Evolutionary conservation across 2,888 invertebrate genomes (phyloP).

Genomic region (Drosophila incognita): DNA sequence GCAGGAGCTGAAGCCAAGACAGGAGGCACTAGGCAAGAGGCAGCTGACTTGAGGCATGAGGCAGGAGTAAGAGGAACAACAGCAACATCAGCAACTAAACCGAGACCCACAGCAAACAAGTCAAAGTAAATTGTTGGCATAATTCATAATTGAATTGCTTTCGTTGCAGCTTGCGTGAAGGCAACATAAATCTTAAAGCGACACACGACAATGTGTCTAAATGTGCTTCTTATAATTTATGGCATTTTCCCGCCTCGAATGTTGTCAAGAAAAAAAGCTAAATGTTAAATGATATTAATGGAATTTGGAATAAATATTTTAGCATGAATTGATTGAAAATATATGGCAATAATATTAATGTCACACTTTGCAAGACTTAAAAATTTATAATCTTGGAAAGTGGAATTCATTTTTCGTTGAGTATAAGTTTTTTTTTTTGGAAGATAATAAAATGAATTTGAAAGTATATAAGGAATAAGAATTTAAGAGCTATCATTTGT

Average conservation of each 20-base stretch:
- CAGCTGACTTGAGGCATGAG: background rate
- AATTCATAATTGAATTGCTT: slow-evolving; percentile 78
- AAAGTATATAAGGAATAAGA: too few relatives aligned
- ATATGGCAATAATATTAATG: background rate
- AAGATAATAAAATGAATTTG: background rate
- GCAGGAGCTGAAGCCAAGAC: background rate
- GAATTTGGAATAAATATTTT: background rate
- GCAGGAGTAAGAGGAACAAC: background rate
- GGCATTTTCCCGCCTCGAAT: background rate
- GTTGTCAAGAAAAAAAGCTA: background rate
- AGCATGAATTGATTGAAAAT: background rate
- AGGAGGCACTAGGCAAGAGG: background rate
- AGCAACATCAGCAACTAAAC: background rate
- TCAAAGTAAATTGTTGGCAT: slow-evolving; percentile 68
- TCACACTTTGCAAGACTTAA: background rate
- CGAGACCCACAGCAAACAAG: slow-evolving; percentile 48
- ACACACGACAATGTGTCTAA: slow-evolving; percentile 21
- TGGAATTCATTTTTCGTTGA: background rate
- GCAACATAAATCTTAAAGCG: slow-evolving; percentile 63
- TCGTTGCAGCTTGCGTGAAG: slow-evolving; percentile 50
- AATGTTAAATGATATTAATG: background rate
- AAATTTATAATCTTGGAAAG: background rate
- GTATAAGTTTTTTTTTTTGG: background rate
- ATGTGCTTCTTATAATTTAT: slow-evolving; percentile 1
- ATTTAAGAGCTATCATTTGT: too few relatives aligned